phyloP scores from a whole-genome alignment of 1,140 invertebrate species.

The Philaenus spumarius region DNA sequence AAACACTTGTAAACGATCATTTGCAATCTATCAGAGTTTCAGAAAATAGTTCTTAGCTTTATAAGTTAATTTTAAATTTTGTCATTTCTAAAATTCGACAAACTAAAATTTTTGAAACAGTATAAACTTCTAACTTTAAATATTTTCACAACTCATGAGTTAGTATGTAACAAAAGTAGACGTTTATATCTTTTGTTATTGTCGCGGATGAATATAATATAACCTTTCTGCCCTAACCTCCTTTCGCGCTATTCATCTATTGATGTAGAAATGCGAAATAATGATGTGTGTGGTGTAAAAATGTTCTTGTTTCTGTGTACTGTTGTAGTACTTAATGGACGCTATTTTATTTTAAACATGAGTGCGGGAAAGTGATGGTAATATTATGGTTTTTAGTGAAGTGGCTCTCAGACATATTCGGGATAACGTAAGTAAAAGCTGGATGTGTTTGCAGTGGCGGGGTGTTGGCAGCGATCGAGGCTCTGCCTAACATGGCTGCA shows the following conservation, averaged over 20 bases:
- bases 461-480: conserved; percentile 35
- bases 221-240: conserved; percentile 34
- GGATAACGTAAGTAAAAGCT: conserved; percentile 33
- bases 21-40: no score
- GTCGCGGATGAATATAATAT: conserved; percentile 31
- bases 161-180: background rate
- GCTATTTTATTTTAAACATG: conserved; percentile 18
- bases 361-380: conserved; percentile 32
- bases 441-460: conserved; percentile 35
- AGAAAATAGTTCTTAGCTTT: no score
- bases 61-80: no score
- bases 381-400: conserved; percentile 35
- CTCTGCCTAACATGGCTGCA: conserved; percentile 47
- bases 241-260: conserved; percentile 32
- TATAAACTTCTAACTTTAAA: no score
- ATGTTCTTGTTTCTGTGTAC: conserved; percentile 25
- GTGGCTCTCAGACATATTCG: conserved; percentile 34
- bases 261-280: conserved; percentile 33
- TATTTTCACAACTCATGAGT: no score
- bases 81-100: no score
- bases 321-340: conserved; percentile 22
- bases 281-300: conserved; percentile 28
- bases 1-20: conserved; percentile 14
- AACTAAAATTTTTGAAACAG: no score
- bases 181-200: conserved; percentile 24